Evolutionary conservation across 2,797 vertebrate genomes (phyloP), one percentile per base, ranked within the genome.

Genomic region (Liasis olivaceus): DNA sequence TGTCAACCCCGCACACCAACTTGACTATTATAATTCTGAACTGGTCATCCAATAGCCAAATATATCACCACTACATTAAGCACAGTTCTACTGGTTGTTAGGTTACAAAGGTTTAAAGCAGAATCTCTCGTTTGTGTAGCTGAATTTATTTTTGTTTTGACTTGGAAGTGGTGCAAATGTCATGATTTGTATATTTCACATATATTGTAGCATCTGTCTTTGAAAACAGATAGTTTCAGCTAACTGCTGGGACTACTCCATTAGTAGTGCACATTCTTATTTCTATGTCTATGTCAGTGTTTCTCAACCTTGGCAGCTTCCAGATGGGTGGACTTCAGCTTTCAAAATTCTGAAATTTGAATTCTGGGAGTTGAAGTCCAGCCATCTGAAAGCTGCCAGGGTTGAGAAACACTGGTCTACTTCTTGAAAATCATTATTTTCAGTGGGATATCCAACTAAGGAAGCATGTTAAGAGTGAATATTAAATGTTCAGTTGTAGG

Each of bases 1-100:
- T 95, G 72, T 93, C 66, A 59, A 59, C 13, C 11, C n/a, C n/a
- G 26, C 5, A 85, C 8, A 17, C 42, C 66, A 91, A 84, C 51
- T 64, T 86, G 54, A 59, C 89, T 90, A 62, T 89, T 93, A 89
- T 36, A 93, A 77, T 95, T 94, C 94, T 92, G 63, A 95, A 56
- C 85, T 95, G 86, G 56, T 95, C 22, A 89, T n/a, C 84, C 93
- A 69, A 81, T 87, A 4, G 96, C 94, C 91, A 96, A 95, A 95
- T 91, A 87, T 90, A 93, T 88, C 91, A 95, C 72, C 54, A 93
- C 85, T 31, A 51, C 64, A n/a, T 47, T 92, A 90, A 95, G 66
- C 90, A 95, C 93, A 95, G 92, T 87, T 93, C 28, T 93, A 42
- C 3, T 90, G 1, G 91, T 92, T 93, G 63, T 91, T 95, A 94